Evolutionary conservation across 2,797 vertebrate genomes (phyloP).

Genomic region (Thripadectes ignobilis): DNA sequence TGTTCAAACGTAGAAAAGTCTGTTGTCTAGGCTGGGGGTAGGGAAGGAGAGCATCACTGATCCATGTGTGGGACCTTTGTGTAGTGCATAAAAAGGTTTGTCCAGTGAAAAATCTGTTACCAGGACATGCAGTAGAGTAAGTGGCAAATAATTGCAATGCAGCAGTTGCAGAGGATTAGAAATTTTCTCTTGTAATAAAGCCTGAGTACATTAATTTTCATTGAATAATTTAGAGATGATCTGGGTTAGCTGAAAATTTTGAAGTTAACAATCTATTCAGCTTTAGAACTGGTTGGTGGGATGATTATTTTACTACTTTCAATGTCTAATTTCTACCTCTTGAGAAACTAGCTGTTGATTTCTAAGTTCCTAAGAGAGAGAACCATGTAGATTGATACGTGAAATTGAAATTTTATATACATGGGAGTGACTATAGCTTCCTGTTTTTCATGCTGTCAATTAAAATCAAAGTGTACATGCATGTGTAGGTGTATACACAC

Average conservation of each 20-base stretch:
- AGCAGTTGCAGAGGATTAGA: neutral
- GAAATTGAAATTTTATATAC: neutral
- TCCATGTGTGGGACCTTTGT: neutral
- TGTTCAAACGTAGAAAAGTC: neutral
- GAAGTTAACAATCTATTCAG: neutral
- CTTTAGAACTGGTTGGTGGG: neutral
- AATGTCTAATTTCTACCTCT: neutral
- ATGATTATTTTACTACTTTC: neutral
- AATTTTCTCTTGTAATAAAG: neutral
- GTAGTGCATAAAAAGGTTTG: neutral
- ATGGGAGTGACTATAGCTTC: neutral
- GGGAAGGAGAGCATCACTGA: neutral
- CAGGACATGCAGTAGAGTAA: neutral
- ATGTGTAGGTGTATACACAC: neutral
- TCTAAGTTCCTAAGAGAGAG: neutral
- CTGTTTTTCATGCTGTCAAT: neutral
- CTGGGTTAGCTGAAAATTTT: neutral
- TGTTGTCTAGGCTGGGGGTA: neutral
- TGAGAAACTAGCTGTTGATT: neutral
- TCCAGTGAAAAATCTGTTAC: neutral
- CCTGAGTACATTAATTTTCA: neutral
- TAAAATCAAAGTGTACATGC: neutral
- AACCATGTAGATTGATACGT: neutral
- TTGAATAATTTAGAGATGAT: neutral
- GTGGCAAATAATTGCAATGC: neutral